Base-by-base conservation (phyloP, 2,797 vertebrate genomes). In the Poecilia wingei region DNA sequence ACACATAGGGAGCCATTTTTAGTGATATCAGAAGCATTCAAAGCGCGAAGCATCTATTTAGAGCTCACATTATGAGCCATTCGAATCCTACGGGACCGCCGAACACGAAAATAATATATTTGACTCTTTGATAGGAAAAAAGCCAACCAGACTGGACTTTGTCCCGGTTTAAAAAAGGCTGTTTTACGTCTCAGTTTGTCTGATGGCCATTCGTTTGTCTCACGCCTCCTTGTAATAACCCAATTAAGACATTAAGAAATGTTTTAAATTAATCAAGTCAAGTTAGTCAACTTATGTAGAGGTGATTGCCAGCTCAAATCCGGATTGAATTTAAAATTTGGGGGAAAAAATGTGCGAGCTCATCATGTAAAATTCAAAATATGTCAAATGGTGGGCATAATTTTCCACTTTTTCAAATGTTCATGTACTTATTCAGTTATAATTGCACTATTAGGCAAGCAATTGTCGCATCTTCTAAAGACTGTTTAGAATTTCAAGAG, bases 31-130 rank as follows among this genome's bases (percentile, higher is more conserved):
- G 79, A 41, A 82, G 80, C 80, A 47, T 81, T 43, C 73, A 73
- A 83, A 86, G 80, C 74, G 47, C 51, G 14, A 31, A 53, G 76
- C 55, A 78, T 85, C 81, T 89, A 79, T 79, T 87, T 75, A 80
- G 57, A 76, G 1, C 75, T 49, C 73, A 75, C 72, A 75, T 53
- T 33, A 68, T 72, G 25, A 74, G 59, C 57, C 20, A 68, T 25
- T 71, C 43, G 75, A 18, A 36, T 74, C 39, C 73, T 5, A 72
- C 84, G 71, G 80, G 81, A 77, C 79, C 59, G 46, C 57, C 20
- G 18, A 75, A 79, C 81, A 86, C 70, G 66, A 78, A 91, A 87
- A 82, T 79, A 81, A 84, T 76, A n/a, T 31, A n/a, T 83, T 84
- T 75, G 77, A 77, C 9, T 10, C 20, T 25, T n/a, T 41, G 36